phyloP scores from a whole-genome alignment of 2,888 invertebrate species.

The Euplexia lucipara region DNA sequence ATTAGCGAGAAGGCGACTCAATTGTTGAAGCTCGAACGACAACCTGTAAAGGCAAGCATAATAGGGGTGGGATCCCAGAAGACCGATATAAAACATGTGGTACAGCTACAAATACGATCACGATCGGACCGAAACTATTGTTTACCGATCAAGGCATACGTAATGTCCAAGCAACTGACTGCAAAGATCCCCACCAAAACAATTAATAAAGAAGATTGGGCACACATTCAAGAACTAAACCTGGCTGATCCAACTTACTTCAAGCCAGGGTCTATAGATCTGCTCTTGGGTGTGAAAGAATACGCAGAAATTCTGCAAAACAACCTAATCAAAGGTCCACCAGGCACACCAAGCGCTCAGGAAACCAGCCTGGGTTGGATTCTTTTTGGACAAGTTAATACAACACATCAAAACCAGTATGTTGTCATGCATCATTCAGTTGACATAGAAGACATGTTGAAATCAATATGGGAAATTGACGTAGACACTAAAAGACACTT shows the following conservation, averaged over 20 bases:
- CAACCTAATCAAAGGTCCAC: constrained; percentile 4
- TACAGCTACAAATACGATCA: constrained; percentile 1
- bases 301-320: background rate
- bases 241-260: constrained; percentile 5
- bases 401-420: constrained; percentile 7
- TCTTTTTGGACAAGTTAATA: background rate
- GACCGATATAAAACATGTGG: constrained; percentile 3
- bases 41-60: background rate
- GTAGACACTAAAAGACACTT: constrained; percentile 1
- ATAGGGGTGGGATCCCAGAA: background rate
- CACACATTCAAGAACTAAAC: constrained; percentile 1
- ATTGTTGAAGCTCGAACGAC: background rate
- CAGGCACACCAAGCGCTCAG: background rate
- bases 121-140: background rate
- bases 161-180: constrained; percentile 1
- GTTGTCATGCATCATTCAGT: constrained; percentile 3
- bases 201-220: too few species aligned
- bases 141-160: background rate
- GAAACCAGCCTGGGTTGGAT: constrained; percentile 3
- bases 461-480: constrained; percentile 31
- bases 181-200: too few species aligned
- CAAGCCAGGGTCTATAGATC: background rate
- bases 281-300: background rate
- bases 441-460: too few species aligned
- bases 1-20: constrained; percentile 3